phyloP scores from a whole-genome alignment of 1,140 invertebrate species.

The Drosophila triauraria region DNA sequence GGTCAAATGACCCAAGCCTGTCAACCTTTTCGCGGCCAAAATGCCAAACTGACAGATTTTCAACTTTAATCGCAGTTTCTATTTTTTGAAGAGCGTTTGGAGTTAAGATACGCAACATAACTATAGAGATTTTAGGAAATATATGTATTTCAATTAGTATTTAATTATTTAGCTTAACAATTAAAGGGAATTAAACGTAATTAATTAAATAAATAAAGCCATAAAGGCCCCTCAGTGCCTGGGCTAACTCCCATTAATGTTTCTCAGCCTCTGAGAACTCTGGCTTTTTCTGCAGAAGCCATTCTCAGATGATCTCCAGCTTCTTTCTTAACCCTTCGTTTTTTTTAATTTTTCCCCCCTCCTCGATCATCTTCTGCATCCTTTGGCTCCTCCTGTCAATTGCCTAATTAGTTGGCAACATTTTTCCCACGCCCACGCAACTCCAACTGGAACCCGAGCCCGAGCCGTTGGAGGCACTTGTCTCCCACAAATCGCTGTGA shows the following conservation, averaged over 20 bases:
- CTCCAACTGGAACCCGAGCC: not conserved
- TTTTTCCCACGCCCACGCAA: slow-evolving; percentile 78
- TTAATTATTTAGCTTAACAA: not conserved
- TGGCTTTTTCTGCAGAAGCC: slow-evolving; percentile 1
- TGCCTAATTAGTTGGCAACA: slow-evolving; percentile 64
- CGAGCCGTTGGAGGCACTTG: slow-evolving; percentile 45
- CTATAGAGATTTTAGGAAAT: too few species aligned
- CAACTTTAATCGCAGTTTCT: not conserved
- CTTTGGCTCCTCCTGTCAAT: slow-evolving; percentile 29
- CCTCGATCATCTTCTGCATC: not conserved
- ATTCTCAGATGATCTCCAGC: slow-evolving; percentile 1
- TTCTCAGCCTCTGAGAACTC: not conserved
- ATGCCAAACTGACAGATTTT: slow-evolving; percentile 9
- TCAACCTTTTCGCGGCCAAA: slow-evolving; percentile 16
- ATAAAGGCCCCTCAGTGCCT: not conserved
- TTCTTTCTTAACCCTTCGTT: not conserved
- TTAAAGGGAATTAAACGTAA: too few species aligned
- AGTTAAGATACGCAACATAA: too few species aligned
- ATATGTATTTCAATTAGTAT: not conserved
- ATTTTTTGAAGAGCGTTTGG: not conserved
- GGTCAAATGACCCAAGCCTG: slow-evolving; percentile 27
- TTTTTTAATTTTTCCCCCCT: not conserved
- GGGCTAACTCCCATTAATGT: not conserved
- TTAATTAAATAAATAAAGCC: too few species aligned
- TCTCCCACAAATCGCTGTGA: slow-evolving; percentile 62